Conservation (phyloP, 2,797 vertebrate genomes). For the Pterois miles region DNA sequence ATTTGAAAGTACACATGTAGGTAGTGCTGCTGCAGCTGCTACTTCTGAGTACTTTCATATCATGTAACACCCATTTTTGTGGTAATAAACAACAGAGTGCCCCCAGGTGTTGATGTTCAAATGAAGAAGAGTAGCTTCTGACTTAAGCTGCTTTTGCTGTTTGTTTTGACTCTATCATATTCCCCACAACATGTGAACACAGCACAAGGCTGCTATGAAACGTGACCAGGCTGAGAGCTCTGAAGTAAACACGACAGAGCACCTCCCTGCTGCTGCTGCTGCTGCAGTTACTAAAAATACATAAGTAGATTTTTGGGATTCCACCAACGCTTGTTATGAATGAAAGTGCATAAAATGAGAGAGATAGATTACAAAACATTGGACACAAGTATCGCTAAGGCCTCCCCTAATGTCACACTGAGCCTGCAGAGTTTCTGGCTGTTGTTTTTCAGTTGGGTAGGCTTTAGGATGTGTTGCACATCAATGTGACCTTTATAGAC, state of each 20-base stretch:
- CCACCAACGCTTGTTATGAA: conserved; percentile 33
- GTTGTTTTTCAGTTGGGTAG: conserved; percentile 55
- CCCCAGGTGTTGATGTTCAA: neutral
- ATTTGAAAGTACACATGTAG: conserved; percentile 27
- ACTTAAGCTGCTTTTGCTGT: neutral
- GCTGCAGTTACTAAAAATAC: conserved; percentile 46
- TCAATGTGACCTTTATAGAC: conserved; percentile 54
- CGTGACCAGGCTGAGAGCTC: conserved; percentile 66
- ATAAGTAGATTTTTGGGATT: conserved; percentile 10
- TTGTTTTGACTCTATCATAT: neutral
- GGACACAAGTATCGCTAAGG: neutral
- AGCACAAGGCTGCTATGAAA: conserved; percentile 58
- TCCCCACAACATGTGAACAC: conserved; percentile 42
- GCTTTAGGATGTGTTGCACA: conserved; percentile 64
- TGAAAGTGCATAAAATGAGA: neutral
- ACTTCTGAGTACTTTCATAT: neutral
- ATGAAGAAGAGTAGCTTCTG: neutral
- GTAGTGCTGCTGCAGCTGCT: conserved; percentile 31
- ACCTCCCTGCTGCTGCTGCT: conserved; percentile 27
- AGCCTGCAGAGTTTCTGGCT: conserved; percentile 43
- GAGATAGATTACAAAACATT: neutral
- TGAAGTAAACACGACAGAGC: conserved; percentile 74
- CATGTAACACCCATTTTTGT: neutral
- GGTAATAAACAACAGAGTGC: neutral
- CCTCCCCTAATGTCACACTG: conserved; percentile 24